These are phyloP conservation scores for Mungos mungo DNA, from an alignment of 2,113 vertebrate species.

Conservation along the genomic window DNA sequence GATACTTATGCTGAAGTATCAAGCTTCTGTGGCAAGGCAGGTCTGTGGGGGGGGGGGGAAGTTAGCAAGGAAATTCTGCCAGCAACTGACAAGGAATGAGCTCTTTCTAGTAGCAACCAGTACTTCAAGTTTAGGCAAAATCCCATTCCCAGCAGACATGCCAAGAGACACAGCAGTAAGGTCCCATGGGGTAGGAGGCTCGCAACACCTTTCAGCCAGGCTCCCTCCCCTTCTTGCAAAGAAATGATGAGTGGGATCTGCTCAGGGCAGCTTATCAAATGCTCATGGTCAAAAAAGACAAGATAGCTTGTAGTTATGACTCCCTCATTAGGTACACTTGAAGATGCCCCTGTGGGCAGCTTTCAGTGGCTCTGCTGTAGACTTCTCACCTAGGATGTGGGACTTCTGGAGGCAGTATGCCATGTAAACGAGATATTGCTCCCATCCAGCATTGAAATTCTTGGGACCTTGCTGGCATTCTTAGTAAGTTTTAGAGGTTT, in stretches of 20 bases:
- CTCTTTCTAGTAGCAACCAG: neutral
- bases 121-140: neutral
- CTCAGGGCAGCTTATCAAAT: neutral
- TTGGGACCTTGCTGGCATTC: neutral
- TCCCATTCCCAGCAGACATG: neutral
- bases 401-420: neutral
- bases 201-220: neutral
- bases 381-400: neutral
- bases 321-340: neutral
- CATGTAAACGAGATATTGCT: neutral
- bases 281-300: neutral
- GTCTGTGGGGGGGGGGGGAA: neutral
- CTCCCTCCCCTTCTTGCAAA: neutral
- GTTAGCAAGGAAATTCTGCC: conserved; percentile 18
- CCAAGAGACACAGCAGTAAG: neutral
- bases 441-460: neutral
- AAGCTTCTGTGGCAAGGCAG: neutral
- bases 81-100: neutral
- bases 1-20: neutral
- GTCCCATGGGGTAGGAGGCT: neutral
- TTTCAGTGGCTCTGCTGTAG: neutral
- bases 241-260: neutral
- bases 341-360: neutral
- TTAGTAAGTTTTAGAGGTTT: neutral
- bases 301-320: neutral